phyloP scores from a whole-genome alignment of 2,888 invertebrate species.

The Thecocarcelia acutangulata region DNA sequence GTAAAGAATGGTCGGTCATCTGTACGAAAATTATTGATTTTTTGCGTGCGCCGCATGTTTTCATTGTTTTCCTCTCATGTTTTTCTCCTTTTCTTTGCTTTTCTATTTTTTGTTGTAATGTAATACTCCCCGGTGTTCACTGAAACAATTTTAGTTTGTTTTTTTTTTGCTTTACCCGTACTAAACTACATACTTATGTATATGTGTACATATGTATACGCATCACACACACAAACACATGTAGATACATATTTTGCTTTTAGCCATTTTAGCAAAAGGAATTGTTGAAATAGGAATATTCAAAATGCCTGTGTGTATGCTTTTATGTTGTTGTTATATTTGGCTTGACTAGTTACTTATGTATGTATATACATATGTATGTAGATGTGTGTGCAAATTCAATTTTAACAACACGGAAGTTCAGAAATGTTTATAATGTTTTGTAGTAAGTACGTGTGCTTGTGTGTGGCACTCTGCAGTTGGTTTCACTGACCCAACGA shows the following conservation, averaged over 20 bases:
- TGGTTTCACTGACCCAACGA: slow-evolving; percentile 35
- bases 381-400: slow-evolving; percentile 61
- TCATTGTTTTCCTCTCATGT: slow-evolving; percentile 37
- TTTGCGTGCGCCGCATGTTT: slow-evolving; percentile 67
- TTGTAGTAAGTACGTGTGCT: not conserved
- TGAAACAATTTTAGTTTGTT: slow-evolving; percentile 45
- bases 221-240: not conserved
- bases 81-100: slow-evolving; percentile 29
- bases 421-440: slow-evolving; percentile 59
- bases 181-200: no score
- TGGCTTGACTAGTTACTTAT: slow-evolving; percentile 26
- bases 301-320: slow-evolving; percentile 61
- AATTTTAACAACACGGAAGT: slow-evolving; percentile 69
- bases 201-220: not conserved
- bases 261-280: slow-evolving; percentile 47
- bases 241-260: not conserved
- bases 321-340: slow-evolving; percentile 53
- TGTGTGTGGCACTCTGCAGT: not conserved
- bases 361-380: slow-evolving; percentile 25
- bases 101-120: slow-evolving; percentile 34
- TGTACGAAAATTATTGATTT: slow-evolving; percentile 59
- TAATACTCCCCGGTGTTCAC: slow-evolving; percentile 59
- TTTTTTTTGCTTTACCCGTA: slow-evolving; percentile 11
- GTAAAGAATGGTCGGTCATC: not conserved
- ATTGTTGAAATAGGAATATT: slow-evolving; percentile 59